A percentile compares a stretch with the other conserved stretches of the same genome.
Conservation (phyloP, 2,797 vertebrate species). For the Psittacula echo region DNA sequence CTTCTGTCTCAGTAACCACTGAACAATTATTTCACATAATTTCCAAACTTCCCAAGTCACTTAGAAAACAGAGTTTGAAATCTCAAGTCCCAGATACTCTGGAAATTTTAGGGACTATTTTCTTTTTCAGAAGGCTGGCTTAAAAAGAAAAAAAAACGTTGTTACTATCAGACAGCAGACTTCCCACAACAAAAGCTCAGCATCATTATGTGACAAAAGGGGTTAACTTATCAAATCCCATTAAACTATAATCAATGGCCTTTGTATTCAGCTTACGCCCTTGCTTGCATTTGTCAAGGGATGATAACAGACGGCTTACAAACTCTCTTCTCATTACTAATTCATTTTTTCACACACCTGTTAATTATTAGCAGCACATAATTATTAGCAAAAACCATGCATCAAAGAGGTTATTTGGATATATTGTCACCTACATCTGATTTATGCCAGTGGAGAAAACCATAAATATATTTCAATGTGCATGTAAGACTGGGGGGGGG, state of each 20-base stretch:
- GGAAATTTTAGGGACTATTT: background rate
- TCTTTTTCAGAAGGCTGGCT: background rate
- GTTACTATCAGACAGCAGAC: background rate
- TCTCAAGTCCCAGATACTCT: background rate
- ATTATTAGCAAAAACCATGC: slow-evolving; percentile 69
- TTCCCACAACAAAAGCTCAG: background rate
- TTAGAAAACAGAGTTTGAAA: background rate
- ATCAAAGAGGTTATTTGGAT: slow-evolving; percentile 66
- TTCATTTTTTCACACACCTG: slow-evolving; percentile 72
- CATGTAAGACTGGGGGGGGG: background rate
- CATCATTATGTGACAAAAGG: slow-evolving; percentile 32
- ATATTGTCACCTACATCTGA: slow-evolving; percentile 63
- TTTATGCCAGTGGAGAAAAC: slow-evolving; percentile 44
- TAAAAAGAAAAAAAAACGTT: background rate
- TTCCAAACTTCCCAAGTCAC: background rate
- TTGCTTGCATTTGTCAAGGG: slow-evolving; percentile 63
- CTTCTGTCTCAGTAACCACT: background rate
- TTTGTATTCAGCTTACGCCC: slow-evolving; percentile 61
- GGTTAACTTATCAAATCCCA: slow-evolving; percentile 60
- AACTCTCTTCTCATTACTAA: slow-evolving; percentile 72
- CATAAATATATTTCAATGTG: slow-evolving; percentile 13
- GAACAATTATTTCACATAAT: background rate
- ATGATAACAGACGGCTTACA: slow-evolving; percentile 70
- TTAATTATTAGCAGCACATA: slow-evolving; percentile 72
- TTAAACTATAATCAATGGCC: slow-evolving; percentile 58